Conservation (phyloP, 2,888 invertebrate species). For the Nomada fucata region DNA sequence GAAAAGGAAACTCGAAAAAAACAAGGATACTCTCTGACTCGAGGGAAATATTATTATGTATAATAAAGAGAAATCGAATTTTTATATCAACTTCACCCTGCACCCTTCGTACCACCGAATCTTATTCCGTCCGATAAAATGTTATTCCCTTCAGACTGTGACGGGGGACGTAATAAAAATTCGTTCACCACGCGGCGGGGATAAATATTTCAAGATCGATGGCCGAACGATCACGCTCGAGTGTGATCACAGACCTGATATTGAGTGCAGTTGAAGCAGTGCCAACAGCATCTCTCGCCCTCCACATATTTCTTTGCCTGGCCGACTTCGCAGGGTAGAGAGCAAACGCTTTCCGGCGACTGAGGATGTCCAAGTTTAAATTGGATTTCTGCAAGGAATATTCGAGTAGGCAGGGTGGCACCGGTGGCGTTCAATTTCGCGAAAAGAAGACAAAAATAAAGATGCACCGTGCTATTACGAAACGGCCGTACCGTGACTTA, state of each 20-base stretch:
- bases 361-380: slow-evolving; percentile 92
- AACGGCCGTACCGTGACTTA: slow-evolving; percentile 83
- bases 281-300: slow-evolving; percentile 97
- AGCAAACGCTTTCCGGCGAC: slow-evolving; percentile 96
- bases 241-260: slow-evolving; percentile 87
- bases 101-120: too few relatives aligned
- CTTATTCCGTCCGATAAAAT: too few relatives aligned
- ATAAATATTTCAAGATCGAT: slow-evolving; percentile 23
- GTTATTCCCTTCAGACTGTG: too few relatives aligned
- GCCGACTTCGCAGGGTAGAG: slow-evolving; percentile 93
- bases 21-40: too few relatives aligned
- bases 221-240: slow-evolving; percentile 11
- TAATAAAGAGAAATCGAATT: too few relatives aligned
- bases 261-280: slow-evolving; percentile 95
- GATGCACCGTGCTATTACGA: not conserved
- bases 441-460: not conserved
- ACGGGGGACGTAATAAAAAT: not conserved
- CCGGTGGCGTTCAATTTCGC: slow-evolving; percentile 12
- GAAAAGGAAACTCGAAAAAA: too few relatives aligned
- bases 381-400: slow-evolving; percentile 88
- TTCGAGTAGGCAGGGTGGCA: slow-evolving; percentile 36
- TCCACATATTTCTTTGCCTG: slow-evolving; percentile 97
- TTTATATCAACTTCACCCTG: too few relatives aligned
- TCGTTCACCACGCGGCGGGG: not conserved
- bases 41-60: too few relatives aligned